Percentiles rank a stretch among this genome's conserved stretches.
Conservation (phyloP, 2,888 invertebrate genomes). For the Xylota segnis region DNA sequence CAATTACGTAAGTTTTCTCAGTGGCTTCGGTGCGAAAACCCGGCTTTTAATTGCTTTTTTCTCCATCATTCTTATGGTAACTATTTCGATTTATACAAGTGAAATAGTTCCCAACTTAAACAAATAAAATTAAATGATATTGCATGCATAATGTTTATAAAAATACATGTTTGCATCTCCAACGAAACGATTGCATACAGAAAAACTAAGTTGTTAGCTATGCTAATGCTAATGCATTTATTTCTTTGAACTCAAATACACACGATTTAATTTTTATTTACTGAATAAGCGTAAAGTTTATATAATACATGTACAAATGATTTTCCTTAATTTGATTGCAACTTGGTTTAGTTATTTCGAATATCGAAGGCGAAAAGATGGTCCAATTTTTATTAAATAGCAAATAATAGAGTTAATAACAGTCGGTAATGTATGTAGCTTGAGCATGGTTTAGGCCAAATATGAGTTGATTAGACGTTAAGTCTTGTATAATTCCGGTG, state of each 20-base stretch:
- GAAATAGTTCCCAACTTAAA: constrained; percentile 50
- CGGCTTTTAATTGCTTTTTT: not conserved
- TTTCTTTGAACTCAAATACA: constrained; percentile 14
- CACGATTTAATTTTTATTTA: constrained; percentile 15
- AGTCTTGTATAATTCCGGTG: not conserved
- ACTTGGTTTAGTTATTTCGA: not conserved
- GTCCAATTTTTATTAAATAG: not conserved
- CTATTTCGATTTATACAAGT: constrained; percentile 56
- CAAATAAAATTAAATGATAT: constrained; percentile 15
- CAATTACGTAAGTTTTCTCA: constrained; percentile 72
- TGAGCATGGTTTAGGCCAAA: not conserved
- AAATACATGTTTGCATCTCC: constrained; percentile 19
- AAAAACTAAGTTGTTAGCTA: constrained; percentile 28
- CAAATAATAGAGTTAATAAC: not conserved
- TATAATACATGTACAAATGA: constrained; percentile 6
- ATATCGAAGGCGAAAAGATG: not conserved
- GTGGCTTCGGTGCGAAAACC: constrained; percentile 32
- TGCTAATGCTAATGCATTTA: constrained; percentile 35
- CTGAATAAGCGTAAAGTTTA: constrained; percentile 22
- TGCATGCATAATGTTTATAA: constrained; percentile 3
- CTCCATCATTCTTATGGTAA: constrained; percentile 7
- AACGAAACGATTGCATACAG: constrained; percentile 22
- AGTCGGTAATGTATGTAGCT: constrained; percentile 20
- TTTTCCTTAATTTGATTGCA: constrained; percentile 6
- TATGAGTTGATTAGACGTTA: not conserved